Percentiles rank a stretch among this genome's conserved stretches.
These are phyloP conservation scores for Helicoverpa assulta DNA, from an alignment of 2,888 invertebrate genomes.

Conservation along the genomic window DNA sequence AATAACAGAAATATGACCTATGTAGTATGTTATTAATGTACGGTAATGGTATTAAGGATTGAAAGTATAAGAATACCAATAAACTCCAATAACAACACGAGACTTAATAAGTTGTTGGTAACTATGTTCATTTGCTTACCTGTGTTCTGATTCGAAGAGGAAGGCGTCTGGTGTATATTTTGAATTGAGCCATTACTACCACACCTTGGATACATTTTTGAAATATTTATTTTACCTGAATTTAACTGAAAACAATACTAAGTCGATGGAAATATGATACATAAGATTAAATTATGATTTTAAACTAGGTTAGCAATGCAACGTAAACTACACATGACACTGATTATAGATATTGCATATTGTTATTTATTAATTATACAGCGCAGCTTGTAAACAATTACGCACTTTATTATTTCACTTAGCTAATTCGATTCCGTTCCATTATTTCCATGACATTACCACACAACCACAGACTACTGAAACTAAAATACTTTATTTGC, in stretches of 20 bases:
- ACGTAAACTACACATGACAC: constrained; percentile 49
- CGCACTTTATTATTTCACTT: constrained; percentile 54
- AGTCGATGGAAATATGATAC: constrained; percentile 15
- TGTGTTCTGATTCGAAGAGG: constrained; percentile 95
- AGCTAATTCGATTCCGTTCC: constrained; percentile 36
- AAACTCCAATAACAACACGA: constrained; percentile 13
- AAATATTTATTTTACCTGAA: neutral
- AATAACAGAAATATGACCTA: too few species aligned
- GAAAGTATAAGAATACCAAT: neutral
- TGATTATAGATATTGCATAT: constrained; percentile 52
- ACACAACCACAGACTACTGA: constrained; percentile 1
- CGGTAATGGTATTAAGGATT: too few species aligned
- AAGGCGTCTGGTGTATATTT: constrained; percentile 93
- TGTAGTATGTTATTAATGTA: too few species aligned
- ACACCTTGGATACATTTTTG: constrained; percentile 92
- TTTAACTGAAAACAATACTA: constrained; percentile 25
- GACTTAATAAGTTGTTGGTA: neutral
- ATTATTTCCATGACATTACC: constrained; percentile 43
- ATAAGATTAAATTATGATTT: constrained; percentile 42
- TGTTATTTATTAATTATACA: constrained; percentile 26
- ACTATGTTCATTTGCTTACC: constrained; percentile 82
- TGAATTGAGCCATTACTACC: constrained; percentile 95
- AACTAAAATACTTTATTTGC: too few species aligned
- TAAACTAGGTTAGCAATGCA: constrained; percentile 79
- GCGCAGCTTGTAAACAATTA: constrained; percentile 58